Conservation (phyloP, 2,797 vertebrate species). For the Prionace glauca region DNA sequence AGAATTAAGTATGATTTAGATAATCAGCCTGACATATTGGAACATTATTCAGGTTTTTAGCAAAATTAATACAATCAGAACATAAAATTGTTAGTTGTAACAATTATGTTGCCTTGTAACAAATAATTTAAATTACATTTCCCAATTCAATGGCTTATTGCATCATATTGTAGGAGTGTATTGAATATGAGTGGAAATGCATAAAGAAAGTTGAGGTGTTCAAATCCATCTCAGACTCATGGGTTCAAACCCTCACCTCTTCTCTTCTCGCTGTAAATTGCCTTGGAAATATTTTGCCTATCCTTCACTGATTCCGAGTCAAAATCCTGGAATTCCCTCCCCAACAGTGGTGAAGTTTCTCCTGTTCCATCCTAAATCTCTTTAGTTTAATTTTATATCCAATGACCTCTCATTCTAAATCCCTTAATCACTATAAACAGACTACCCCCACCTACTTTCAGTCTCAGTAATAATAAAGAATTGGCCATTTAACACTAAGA, state of each 20-base stretch:
- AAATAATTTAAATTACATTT: not conserved
- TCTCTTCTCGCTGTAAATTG: not conserved
- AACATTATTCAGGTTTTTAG: not conserved
- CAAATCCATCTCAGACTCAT: not conserved
- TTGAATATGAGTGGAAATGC: not conserved
- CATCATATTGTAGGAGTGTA: not conserved
- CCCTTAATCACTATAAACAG: too few species aligned
- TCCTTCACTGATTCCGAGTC: too few species aligned
- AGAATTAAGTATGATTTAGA: not conserved
- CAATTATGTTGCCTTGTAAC: not conserved
- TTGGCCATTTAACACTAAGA: too few species aligned
- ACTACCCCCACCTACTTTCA: too few species aligned
- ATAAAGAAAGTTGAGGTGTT: not conserved
- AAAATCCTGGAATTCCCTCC: too few species aligned
- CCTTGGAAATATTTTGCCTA: too few species aligned
- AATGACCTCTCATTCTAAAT: too few species aligned
- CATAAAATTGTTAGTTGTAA: not conserved
- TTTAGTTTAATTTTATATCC: too few species aligned
- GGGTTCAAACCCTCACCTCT: not conserved
- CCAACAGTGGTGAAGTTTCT: too few species aligned
- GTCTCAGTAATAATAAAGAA: too few species aligned
- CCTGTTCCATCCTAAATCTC: too few species aligned
- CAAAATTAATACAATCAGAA: not conserved
- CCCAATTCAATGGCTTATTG: not conserved
- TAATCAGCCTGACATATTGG: not conserved